Base-by-base conservation (phyloP, 2,113 vertebrate species). In the Hippocampus barbouri region DNA sequence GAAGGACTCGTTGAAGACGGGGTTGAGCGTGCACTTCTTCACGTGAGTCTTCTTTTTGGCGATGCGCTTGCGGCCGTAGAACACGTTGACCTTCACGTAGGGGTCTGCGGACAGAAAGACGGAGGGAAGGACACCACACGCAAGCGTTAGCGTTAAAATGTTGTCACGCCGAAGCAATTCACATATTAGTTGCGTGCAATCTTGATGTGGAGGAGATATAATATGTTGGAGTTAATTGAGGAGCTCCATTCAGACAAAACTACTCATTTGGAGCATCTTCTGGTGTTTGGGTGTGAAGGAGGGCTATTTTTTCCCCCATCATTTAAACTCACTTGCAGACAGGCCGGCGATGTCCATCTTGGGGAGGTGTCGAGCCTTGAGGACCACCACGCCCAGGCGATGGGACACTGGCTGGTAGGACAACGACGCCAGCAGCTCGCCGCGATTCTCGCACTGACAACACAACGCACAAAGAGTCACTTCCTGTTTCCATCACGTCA, bases 41-140 rank as follows among this genome's bases (percentile, higher is more conserved):
- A 98, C 97, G 3, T 98, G 97, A 0, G 97, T 98, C 78, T 98
- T 99, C 94, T 99, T 99, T 87, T 98, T 98, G 43, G 96, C 96
- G 0, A 98, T 97, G 84, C 97, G 96, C 75, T 97, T 97, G 40
- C 95, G 92, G 4, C 96, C 95, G 0, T 96, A 98, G 85, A 97
- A 99, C n/a, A 99, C 94, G 10, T 98, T 99, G 77, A 99, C 94
- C 90, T 99, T 99, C 69, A 99, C 97, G 0, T 99, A 99, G 0
- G 97, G 97, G 78, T 98, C 97, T 97, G 91, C 18, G 27, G 51
- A 40, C 1, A 9, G 27, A 34, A 3, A 8, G 21, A 2, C 1
- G 2, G 21, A 34, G 30, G 30, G 30, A 54, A 4, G 41, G 41
- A 11, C 41, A 34, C 30, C 30, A 34, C 30, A 12, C 43, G 43